These are phyloP conservation scores for Machimus rusticus DNA, from an alignment of 2,888 invertebrate genomes.

Conservation along the genomic window DNA sequence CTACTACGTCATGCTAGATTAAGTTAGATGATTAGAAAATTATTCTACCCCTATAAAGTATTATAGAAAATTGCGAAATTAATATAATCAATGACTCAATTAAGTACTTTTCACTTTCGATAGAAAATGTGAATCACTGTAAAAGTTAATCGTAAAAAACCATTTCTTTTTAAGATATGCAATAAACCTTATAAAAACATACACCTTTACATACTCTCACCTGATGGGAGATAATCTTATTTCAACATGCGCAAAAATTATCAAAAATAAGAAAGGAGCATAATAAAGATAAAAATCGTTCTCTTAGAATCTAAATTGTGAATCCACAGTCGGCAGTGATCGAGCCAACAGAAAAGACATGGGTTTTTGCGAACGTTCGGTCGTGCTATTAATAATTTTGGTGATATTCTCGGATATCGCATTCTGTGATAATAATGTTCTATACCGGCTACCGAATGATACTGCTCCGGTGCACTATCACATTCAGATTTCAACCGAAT, in stretches of 20 bases:
- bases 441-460: constrained; percentile 66
- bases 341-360: not conserved
- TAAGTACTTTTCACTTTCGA: too few species aligned
- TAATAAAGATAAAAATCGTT: not conserved
- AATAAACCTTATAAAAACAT: not conserved
- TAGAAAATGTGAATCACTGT: too few species aligned
- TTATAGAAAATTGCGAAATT: too few species aligned
- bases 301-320: not conserved
- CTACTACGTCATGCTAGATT: too few species aligned
- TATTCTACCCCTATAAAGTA: too few species aligned
- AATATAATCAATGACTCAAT: too few species aligned
- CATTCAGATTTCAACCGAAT: constrained; percentile 64
- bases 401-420: not conserved
- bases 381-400: not conserved
- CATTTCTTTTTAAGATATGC: too few species aligned
- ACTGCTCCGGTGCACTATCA: constrained; percentile 66
- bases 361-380: not conserved
- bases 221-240: not conserved
- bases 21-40: too few species aligned
- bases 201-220: not conserved
- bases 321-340: not conserved
- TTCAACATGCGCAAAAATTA: not conserved
- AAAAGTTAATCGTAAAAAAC: too few species aligned
- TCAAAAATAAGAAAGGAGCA: not conserved
- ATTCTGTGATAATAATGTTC: constrained; percentile 20